Conservation (phyloP, 2,113 vertebrate species). For the Donacobius atricapilla region DNA sequence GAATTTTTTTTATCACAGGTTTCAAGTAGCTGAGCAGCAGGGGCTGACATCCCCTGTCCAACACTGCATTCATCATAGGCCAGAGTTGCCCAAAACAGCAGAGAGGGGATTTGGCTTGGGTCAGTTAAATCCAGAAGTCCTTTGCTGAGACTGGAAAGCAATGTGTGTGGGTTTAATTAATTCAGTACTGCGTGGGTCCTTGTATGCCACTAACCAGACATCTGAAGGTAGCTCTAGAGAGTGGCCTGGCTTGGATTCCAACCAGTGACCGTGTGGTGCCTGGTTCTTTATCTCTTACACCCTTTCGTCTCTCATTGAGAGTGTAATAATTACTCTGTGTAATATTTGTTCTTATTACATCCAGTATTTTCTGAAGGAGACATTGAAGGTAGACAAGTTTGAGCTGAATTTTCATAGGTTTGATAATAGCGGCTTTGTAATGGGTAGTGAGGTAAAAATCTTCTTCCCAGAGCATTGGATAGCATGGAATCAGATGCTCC, state of each 20-base stretch:
- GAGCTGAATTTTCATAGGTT: neutral
- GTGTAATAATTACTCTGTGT: neutral
- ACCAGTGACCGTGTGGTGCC: neutral
- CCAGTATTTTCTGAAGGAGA: neutral
- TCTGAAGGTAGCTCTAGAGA: neutral
- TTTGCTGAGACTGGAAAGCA: neutral
- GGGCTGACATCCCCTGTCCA: neutral
- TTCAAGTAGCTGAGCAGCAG: neutral
- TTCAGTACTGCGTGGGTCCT: neutral
- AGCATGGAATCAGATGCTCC: neutral
- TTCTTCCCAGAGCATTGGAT: neutral
- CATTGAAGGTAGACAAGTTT: neutral
- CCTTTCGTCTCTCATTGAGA: neutral
- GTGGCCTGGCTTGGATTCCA: neutral
- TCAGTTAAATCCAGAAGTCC: neutral
- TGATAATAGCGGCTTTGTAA: neutral
- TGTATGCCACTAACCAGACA: neutral
- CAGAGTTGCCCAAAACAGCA: neutral
- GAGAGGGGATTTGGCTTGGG: neutral
- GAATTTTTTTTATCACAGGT: neutral
- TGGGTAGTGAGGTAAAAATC: conserved; percentile 1
- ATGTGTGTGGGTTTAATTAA: neutral
- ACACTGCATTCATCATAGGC: neutral
- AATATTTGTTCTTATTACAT: neutral
- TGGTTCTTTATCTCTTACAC: neutral